Evolutionary conservation across 2,888 invertebrate species (phyloP), one percentile per base, ranked within the genome.

Genomic region (Pemphredon lugubris): DNA sequence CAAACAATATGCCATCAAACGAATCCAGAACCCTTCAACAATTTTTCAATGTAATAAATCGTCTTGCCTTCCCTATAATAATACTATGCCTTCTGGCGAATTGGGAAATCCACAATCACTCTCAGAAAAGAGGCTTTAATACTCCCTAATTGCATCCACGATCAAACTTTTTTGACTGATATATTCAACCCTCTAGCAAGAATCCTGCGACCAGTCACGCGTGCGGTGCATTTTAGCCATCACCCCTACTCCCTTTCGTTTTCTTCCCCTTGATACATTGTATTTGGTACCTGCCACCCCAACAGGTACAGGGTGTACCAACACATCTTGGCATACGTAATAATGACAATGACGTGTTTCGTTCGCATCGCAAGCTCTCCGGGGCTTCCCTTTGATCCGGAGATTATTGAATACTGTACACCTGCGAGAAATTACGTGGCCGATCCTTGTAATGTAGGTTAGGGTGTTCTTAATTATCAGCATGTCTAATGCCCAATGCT

Each of bases 251-350:
- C 59, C 63, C 39, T 44, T 37, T 70, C 59, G 50, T 74, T 64
- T 84, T 73, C 77, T 79, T 79, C 81, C 83, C 81, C 79, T 79
- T 79, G 81, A 77, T 83, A 84, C 81, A 81, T 84, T 81, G 76
- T 82, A 81, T 86, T 87, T 83, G 84, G 86, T 88, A 88, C 86
- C 87, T 87, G 88, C 82, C 83, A 74, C 80, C 83, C 81, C 72
- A 73, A 79, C 79, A 85, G 84, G 84, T 85, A 86, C 83, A 82
- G 73, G 77, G 57, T 53, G 40, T 77, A 79, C 72, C 64, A 58
- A 77, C 61, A 82, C 72, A 79, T 40, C 44, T 59, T 60, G 61
- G 26, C 40, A 40, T 50, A 68, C 59, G 21, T 61, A 44, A 53
- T 63, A 74, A 70, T 75, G 59, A 63, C 69, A 71, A 71, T 83